Conservation (phyloP, 2,888 invertebrate species). For the Augochlorella aurata region DNA sequence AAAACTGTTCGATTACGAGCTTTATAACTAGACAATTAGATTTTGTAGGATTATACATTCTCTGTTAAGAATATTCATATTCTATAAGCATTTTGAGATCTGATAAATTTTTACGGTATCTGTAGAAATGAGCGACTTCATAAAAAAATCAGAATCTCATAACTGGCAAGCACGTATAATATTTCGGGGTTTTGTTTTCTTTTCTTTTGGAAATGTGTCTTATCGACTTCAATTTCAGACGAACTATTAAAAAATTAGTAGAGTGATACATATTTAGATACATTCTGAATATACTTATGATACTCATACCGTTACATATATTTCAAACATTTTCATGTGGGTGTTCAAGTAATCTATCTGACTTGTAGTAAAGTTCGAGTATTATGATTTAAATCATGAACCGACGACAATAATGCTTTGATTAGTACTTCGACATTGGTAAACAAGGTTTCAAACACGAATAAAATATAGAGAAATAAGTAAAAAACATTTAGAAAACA, state of each 20-base stretch:
- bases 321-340: constrained; percentile 57
- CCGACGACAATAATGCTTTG: constrained; percentile 5
- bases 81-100: neutral
- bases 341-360: constrained; percentile 46
- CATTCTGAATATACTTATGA: constrained; percentile 3
- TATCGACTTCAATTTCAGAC: neutral
- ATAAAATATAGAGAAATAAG: constrained; percentile 19
- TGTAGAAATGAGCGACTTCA: constrained; percentile 62
- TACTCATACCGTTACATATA: constrained; percentile 38
- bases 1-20: constrained; percentile 62
- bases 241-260: neutral
- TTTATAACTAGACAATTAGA: constrained; percentile 54
- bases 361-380: constrained; percentile 33
- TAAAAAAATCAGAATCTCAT: constrained; percentile 75
- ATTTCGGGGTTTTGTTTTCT: constrained; percentile 44
- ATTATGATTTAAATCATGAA: constrained; percentile 39
- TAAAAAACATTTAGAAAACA: constrained; percentile 37
- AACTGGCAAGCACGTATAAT: constrained; percentile 67
- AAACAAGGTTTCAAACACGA: constrained; percentile 2
- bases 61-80: constrained; percentile 23
- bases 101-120: constrained; percentile 18
- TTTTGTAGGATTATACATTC: constrained; percentile 7
- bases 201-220: neutral
- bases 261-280: constrained; percentile 15
- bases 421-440: neutral